phyloP scores from a whole-genome alignment of 2,888 invertebrate genomes.

The Tuta absoluta region DNA sequence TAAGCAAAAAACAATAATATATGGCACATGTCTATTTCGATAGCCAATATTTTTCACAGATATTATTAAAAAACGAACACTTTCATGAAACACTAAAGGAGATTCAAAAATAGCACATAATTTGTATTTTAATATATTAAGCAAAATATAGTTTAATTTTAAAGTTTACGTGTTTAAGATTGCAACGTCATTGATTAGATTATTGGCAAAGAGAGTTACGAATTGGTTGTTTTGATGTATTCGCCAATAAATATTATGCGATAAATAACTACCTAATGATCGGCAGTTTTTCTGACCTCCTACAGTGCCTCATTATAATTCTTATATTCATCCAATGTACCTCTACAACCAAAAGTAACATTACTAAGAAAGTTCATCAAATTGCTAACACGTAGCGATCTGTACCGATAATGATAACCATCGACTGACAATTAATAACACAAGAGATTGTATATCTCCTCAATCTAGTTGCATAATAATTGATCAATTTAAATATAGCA shows the following conservation, averaged over 20 bases:
- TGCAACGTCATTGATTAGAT: not conserved
- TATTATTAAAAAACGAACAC: too few species aligned
- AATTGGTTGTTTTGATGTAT: not conserved
- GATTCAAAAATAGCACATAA: too few species aligned
- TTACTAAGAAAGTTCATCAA: slow-evolving; percentile 1
- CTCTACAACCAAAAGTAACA: not conserved
- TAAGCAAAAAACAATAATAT: not conserved
- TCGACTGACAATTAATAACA: slow-evolving; percentile 21
- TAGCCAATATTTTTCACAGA: too few species aligned
- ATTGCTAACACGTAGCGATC: slow-evolving; percentile 8
- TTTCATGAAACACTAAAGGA: too few species aligned
- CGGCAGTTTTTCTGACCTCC: slow-evolving; percentile 1
- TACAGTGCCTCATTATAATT: not conserved
- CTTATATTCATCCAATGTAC: too few species aligned
- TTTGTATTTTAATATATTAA: not conserved
- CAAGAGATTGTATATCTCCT: slow-evolving; percentile 26
- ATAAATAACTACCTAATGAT: not conserved
- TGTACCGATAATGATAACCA: slow-evolving; percentile 21
- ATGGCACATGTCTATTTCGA: too few species aligned
- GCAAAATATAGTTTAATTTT: not conserved
- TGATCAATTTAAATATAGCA: slow-evolving; percentile 30
- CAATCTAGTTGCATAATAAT: slow-evolving; percentile 29
- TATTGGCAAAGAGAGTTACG: not conserved
- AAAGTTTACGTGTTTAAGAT: not conserved
- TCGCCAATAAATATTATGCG: not conserved